Evolutionary conservation across 2,888 invertebrate genomes (phyloP), one percentile per base, ranked within the genome.

Genomic region (Atethmia centrago): DNA sequence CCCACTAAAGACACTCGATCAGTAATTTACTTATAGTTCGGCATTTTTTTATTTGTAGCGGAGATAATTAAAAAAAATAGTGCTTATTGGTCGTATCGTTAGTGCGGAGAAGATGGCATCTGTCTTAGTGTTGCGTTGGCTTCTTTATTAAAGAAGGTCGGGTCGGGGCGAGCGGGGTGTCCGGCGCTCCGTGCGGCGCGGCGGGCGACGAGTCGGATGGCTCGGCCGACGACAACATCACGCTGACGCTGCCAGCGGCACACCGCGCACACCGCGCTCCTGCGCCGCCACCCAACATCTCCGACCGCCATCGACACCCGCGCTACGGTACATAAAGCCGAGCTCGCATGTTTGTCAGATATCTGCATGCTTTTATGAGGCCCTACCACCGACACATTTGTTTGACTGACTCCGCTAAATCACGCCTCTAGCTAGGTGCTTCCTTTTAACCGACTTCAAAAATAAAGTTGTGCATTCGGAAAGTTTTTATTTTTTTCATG

Each of bases 151-250:
- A 86, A 89, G 88, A 80, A 81, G 82, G 82, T 83, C 76, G 85
- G 79, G 71, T 75, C 74, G 81, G 74, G 78, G 74, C 83, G 78
- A 77, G 84, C 79, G 82, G 71, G 77, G 66, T n/a, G 36, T 19
- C 62, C 55, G 71, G 67, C 56, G 63, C 61, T n/a, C 69, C 71
- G 74, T 12, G 75, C 69, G 78, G 80, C 89, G 89, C 75, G 86
- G 89, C 82, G 86, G 89, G 82, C 91, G 93, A 93, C 71, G 96
- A 96, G 86, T 97, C 96, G 59, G 97, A 97, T 90, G 97, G 94
- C 70, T 97, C 97, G 61, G 96, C 91, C 71, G 96, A 96, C 87
- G 96, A 97, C 93, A 96, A 97, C 93, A 96, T 97, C 88, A 97
- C 97, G 70, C 96, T 97, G 82, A 97, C 95, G 83, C 95, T 97